phyloP scores from a whole-genome alignment of 2,888 invertebrate genomes.

The Gryllus longicercus region DNA sequence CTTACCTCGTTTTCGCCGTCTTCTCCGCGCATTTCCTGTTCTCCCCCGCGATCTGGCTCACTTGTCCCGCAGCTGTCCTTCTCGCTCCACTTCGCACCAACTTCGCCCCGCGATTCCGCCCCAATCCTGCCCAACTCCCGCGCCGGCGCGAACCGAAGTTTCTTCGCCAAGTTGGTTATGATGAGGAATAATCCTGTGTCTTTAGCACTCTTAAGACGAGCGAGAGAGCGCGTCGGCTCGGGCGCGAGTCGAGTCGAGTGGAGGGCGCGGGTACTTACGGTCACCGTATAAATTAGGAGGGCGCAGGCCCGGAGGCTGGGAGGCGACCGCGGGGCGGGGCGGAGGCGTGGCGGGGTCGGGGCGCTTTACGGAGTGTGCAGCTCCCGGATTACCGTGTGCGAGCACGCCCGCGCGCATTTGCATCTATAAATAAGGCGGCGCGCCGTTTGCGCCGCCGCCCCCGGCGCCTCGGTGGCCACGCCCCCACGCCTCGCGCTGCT shows the following conservation, averaged over 20 bases:
- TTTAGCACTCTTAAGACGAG: neutral
- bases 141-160: neutral
- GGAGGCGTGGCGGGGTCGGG: neutral
- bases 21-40: no score
- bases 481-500: no score
- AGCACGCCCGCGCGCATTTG: conserved; percentile 5
- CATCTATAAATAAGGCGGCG: neutral
- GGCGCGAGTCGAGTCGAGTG: neutral
- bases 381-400: conserved; percentile 3
- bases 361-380: neutral
- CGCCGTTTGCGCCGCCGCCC: neutral
- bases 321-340: neutral
- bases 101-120: no score
- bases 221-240: neutral
- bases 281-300: neutral
- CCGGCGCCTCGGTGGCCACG: no score
- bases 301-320: neutral
- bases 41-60: no score
- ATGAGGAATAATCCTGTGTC: conserved; percentile 8
- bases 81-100: no score
- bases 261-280: neutral
- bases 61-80: no score
- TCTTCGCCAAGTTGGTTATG: neutral
- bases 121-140: no score
- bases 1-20: no score